Base-by-base conservation (phyloP, 1,140 invertebrate genomes). In the Chrysomallon squamiferum region DNA sequence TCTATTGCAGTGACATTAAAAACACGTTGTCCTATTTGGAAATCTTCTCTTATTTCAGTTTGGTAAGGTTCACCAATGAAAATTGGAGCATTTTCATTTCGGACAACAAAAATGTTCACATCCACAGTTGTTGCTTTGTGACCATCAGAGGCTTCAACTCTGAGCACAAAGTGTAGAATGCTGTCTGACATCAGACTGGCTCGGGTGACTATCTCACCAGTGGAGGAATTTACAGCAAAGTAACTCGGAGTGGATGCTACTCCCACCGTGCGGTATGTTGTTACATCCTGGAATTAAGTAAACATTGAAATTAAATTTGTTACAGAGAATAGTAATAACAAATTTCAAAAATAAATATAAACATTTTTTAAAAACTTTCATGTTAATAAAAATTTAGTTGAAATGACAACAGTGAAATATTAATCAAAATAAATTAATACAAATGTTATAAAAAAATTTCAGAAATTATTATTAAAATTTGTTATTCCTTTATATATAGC, bases 121-220 rank as follows among this genome's bases (percentile, higher is more conserved):
- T 60, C 66, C 11, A 78, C 70, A 32, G 59, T 54, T 7, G 63
- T 52, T 20, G 32, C 22, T 5, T 72, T 54, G 6, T 71, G 75
- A 7, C 66, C 67, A 54, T 79, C 76, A 30, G 20, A 58, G n/a
- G 74, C 77, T 7, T 25, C 18, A 13, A 78, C 78, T 35, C 30
- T 15, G 33, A 80, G 76, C 43, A 45, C 35, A 43, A 60, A 66
- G 49, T 61, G 52, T 47, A 60, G 65, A 7, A 47, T 61, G 30
- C 29, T 66, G 49, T 96, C 94, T 68, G 91, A 90, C 1, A 91
- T 90, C 35, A 98, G 85, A 62, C 91, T 92, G 66, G 91, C 90
- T 20, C 92, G 93, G 2, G 97, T 84, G 0, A 92, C 88, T 13
- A 75, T 69, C 11, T 59, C 63, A 4, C 73, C 73, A 45, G 62